Evolutionary conservation across 2,797 vertebrate genomes (phyloP), one percentile per base, ranked within the genome.

Genomic region (Chiroxiphia lanceolata): DNA sequence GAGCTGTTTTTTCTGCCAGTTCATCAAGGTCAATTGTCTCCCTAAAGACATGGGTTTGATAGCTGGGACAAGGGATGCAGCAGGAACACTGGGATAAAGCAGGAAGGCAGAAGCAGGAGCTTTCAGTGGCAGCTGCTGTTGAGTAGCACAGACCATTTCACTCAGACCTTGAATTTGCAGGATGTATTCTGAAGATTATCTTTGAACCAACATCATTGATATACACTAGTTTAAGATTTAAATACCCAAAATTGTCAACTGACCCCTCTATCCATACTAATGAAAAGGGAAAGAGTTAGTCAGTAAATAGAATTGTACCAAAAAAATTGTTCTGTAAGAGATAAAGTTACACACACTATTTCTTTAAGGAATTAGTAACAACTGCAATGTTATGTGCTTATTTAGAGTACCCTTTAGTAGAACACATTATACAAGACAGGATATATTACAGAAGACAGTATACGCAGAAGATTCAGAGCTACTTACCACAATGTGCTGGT

Each of bases 401-500:
- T 40, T 76, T 34, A 67, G 15, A 65, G 25, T 44, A 87, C 56
- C 38, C 85, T 64, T 27, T 47, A 47, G 68, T 3, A 84, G 13
- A 8, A 57, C 29, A 75, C 15, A 53, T 47, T 42, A 59, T 11
- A 74, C 5, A 6, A 76, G 59, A 36, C 21, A 82, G 23, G 5
- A 74, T 13, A 34, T 27, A 59, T 36, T 18, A 72, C 12, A 48
- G 29, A 48, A 68, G 23, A 45, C 5, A 26, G 22, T 4, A 42
- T 12, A 54, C 11, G 53, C 3, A 9, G 18, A 76, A 76, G 33
- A 93, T 44, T 61, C 44, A 92, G 89, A 86, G 67, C 38, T 91
- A 99, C 99, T 99, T 97, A 99, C 99, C 95, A 99, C 99, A 94
- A 99, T 99, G 90, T 98, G 98, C 84, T 99, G 98, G 95, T 98